Evolutionary conservation across 2,797 vertebrate species (phyloP), one percentile per base, ranked within the genome.

Genomic region (Lacerta agilis): DNA sequence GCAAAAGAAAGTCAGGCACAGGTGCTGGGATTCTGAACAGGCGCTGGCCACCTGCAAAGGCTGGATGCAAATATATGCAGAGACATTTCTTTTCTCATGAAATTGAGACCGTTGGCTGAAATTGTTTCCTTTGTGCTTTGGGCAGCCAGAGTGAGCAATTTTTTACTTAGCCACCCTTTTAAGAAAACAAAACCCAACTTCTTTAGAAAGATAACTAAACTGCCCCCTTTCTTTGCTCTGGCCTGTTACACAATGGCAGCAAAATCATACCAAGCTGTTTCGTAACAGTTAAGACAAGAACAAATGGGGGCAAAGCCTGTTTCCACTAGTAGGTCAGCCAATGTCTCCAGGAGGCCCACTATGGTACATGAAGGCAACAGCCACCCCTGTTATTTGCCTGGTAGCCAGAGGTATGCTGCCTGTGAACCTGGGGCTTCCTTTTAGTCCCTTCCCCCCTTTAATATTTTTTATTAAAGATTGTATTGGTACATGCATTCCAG

Each of bases 101-200:
- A 86, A 82, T 76, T 76, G 71, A 87, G 58, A 82, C 29, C 18
- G 76, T 49, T 89, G 83, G 78, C 33, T 58, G 43, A 76, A 89
- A 77, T 81, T 38, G 86, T 58, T 77, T 83, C 80, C 73, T 69
- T 81, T 90, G 43, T 77, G 36, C 23, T 80, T 80, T 84, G 55
- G 69, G 41, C 33, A 79, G 45, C 66, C 55, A 81, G n/a, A 90
- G 38, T 67, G 17, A 76, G 72, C 11, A 64, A 36, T 36, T 61
- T 85, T 55, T 11, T 82, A 67, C 77, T 77, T 71, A 69, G 77
- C 41, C 27, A 66, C 29, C 61, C 61, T 61, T 27, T 61, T 55
- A 73, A 58, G 67, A 58, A 81, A 8, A 36, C 33, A 55, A 55
- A 55, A 55, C 49, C 49, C 49, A 55, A 55, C 41, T 38, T 33